Evolutionary conservation across 2,888 invertebrate species (phyloP).

Genomic region (Alloplasta piceator): DNA sequence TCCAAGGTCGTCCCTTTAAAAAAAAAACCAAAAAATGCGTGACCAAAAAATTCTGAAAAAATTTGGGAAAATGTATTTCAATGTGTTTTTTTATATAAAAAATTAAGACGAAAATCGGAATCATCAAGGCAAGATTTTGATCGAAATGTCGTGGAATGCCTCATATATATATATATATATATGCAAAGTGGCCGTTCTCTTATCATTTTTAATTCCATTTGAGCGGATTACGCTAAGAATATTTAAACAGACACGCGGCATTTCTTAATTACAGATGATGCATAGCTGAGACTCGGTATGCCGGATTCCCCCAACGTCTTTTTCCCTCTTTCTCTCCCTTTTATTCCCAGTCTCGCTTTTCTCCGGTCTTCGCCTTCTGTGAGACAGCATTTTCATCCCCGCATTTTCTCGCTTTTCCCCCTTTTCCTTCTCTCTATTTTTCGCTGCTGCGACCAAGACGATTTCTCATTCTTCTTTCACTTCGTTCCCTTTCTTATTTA

Average conservation of each 20-base stretch:
- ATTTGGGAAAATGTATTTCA: no score
- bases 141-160: no score
- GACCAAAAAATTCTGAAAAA: no score
- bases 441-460: constrained; percentile 46
- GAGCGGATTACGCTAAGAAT: constrained; percentile 77
- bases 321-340: constrained; percentile 11
- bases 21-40: no score
- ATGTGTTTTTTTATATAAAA: no score
- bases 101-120: no score
- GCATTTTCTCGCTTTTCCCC: constrained; percentile 4
- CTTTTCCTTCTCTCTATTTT: constrained; percentile 1
- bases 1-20: no score
- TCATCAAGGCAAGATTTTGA: no score
- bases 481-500: constrained; percentile 60
- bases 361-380: constrained; percentile 24
- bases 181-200: constrained; percentile 45
- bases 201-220: constrained; percentile 79
- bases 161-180: constrained; percentile 15
- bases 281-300: constrained; percentile 68
- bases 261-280: constrained; percentile 80
- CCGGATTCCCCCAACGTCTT: constrained; percentile 59
- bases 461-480: constrained; percentile 65
- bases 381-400: constrained; percentile 19
- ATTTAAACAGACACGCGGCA: constrained; percentile 77
- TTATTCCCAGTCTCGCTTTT: constrained; percentile 11